A percentile compares a stretch with the other conserved stretches of the same genome.
phyloP scores from a whole-genome alignment of 2,888 invertebrate species.

The Macrosiphum euphorbiae region DNA sequence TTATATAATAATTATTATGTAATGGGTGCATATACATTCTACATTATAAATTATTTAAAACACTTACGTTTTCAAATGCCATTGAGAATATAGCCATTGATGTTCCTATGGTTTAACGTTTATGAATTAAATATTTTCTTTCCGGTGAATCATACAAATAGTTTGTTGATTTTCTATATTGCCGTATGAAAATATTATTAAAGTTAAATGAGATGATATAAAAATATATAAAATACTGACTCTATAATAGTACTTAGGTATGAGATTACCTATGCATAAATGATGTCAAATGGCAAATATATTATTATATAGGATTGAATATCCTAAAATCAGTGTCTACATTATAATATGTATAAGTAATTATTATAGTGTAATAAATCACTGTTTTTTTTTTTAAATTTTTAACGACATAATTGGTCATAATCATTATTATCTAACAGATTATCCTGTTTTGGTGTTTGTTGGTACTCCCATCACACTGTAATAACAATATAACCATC shows the following conservation, averaged over 20 bases:
- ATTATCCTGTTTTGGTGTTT: neutral
- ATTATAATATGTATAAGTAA: neutral
- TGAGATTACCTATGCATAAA: neutral
- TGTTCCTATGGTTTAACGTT: neutral
- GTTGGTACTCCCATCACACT: constrained; percentile 19
- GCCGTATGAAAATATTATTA: neutral
- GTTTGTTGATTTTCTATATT: neutral
- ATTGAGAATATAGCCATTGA: neutral
- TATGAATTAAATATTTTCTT: neutral
- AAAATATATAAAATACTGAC: neutral
- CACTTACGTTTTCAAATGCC: neutral
- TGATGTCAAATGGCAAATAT: neutral
- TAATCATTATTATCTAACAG: constrained; percentile 4
- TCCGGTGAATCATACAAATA: neutral
- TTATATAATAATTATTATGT: neutral
- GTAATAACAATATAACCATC: neutral
- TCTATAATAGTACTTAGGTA: neutral
- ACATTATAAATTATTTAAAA: neutral
- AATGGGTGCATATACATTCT: neutral
- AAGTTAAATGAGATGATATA: neutral
- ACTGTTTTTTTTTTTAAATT: neutral
- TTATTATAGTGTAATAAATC: neutral
- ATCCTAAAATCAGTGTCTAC: neutral
- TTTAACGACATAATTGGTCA: neutral
- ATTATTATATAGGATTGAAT: neutral